Base-by-base conservation (phyloP, 2,113 vertebrate species). In the Litocranius walleri region DNA sequence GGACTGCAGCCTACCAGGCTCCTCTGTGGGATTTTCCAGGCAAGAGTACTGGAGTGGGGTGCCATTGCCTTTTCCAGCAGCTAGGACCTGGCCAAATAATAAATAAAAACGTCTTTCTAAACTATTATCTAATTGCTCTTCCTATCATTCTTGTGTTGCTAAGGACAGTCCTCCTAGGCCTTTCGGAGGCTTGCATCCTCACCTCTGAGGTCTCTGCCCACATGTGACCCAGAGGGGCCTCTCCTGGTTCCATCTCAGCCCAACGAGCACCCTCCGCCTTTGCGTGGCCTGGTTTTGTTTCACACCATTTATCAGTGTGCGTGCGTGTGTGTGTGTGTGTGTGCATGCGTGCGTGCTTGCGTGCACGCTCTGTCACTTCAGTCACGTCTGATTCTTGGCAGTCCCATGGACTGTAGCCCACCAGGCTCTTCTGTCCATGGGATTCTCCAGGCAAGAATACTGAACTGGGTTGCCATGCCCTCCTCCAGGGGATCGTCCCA, bases 311-410 rank as follows among this genome's bases (percentile, higher is more conserved):
- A 40, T 77, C 56, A 29, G 61, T n/a, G 8, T 40, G 21, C 12
- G 21, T 36, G 64, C 3, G 2, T 5, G 29, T 2, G 10, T 2
- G 23, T 0, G 57, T 0, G 29, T 5, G 62, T 3, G 61, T 7
- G 40, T 6, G 10, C 12, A 12, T 1, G 10, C 2, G 23, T 0
- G 57, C n/a, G n/a, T n/a, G n/a, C n/a, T n/a, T n/a, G n/a, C n/a
- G 29, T 5, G 62, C 13, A 0, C 1, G 9, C n/a, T 21, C 64
- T 19, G 17, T 74, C 23, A 25, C 71, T 74, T 71, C 36, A 74
- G 71, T 25, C 0, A 1, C 3, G 6, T 14, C 36, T 43, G 23
- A 43, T 21, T 74, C 5, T 71, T 36, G 15, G 36, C 21, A 25
- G 36, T 25, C 71, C 71, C 21, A 7, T 43, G 71, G 21, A 14